Evolutionary conservation across 2,113 vertebrate species (phyloP), one percentile per base, ranked within the genome.

Genomic region (Limanda limanda): DNA sequence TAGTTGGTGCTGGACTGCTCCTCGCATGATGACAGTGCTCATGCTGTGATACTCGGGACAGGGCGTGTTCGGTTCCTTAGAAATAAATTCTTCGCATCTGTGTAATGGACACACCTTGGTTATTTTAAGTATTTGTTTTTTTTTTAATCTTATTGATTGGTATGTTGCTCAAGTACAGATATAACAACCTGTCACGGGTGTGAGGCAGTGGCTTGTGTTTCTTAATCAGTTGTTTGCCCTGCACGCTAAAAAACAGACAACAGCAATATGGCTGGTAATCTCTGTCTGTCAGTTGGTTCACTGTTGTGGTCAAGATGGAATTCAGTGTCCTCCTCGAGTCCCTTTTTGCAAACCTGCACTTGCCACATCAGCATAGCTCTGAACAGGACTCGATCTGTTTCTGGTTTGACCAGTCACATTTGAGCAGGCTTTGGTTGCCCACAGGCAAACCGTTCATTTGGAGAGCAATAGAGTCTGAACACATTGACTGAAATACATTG

Each of bases 1-100:
- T 51, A 18, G 47, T 51, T 51, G 47, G 7, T 51, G 17, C 37
- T 12, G 27, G 21, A 10, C 42, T n/a, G 31, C 20, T 9, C 12
- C 51, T 15, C 40, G 24, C 58, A 13, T 58, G 35, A 12, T 51
- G 42, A n/a, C 23, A 21, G 62, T 72, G 4, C 3, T 15, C 54
- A 24, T 7, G 6, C 18, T 52, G 51, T n/a, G 18, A 52, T 10
- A 9, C 20, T 52, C 51, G 8, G 2, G 14, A 58, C 54, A 42
- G 23, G 64, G 80, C 47, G 75, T 83, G 77, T 79, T 57, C 42
- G 25, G 24, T 7, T 15, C 71, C 21, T 27, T 15, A 7, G 51
- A 54, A 54, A 54, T n/a, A 20, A 54, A 54, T 9, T n/a, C 51
- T 54, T 54, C 2, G 51, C 51, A 54, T 21, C 20, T 9, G 13